Percentiles rank a stretch among this genome's conserved stretches.
These are phyloP conservation scores for Callopanchax toddi DNA, from an alignment of 2,113 vertebrate genomes.

Conservation along the genomic window DNA sequence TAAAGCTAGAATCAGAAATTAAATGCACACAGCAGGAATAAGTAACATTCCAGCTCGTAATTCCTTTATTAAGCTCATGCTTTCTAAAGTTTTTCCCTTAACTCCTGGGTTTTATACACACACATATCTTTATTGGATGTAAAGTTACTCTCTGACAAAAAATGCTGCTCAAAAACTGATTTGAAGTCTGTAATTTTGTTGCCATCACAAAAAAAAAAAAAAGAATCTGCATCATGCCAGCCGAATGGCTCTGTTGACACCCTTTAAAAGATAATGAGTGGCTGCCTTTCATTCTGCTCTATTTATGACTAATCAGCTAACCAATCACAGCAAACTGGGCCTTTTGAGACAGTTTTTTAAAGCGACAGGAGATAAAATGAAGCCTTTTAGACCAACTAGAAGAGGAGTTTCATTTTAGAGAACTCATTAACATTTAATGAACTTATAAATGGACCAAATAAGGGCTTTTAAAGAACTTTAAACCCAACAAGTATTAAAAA, in stretches of 20 bases:
- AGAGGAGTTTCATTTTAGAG: too few relatives aligned
- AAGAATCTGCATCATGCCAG: neutral
- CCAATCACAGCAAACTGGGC: neutral
- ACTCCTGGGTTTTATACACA: too few relatives aligned
- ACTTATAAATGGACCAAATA: too few relatives aligned
- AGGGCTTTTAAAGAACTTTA: too few relatives aligned
- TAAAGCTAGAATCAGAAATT: too few relatives aligned
- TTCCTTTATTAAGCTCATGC: too few relatives aligned
- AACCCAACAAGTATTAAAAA: too few relatives aligned
- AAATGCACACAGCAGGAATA: too few relatives aligned
- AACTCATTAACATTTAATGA: too few relatives aligned
- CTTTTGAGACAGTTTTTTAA: neutral
- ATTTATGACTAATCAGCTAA: neutral
- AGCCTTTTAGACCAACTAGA: neutral
- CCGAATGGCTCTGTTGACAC: neutral
- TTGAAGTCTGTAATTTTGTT: neutral
- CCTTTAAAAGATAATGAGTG: constrained; percentile 1
- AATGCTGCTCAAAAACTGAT: neutral
- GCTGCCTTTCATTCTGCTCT: neutral
- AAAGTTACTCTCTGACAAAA: neutral
- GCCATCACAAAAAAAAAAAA: neutral
- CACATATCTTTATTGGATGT: neutral
- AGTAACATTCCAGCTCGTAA: too few relatives aligned
- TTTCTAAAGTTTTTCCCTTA: too few relatives aligned
- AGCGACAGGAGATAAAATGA: neutral